phyloP scores from a whole-genome alignment of 92 coral and sea anemone genomes.

The Epizoanthus stellaris region DNA sequence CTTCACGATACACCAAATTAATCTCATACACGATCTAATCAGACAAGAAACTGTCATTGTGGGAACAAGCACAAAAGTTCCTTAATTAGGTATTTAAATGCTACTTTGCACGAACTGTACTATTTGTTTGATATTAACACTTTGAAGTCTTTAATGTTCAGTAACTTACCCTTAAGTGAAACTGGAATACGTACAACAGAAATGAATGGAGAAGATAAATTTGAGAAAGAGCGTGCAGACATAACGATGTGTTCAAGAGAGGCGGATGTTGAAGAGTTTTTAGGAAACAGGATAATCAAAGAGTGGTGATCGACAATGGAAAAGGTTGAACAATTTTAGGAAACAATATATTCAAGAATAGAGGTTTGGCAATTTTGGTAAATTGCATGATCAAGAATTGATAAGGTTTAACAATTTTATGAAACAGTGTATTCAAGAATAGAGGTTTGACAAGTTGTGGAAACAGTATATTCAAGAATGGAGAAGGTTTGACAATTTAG shows the following conservation, averaged over 20 bases:
- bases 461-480: background rate
- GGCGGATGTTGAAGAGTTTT: background rate
- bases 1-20: too few relatives aligned
- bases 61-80: too few relatives aligned
- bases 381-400: background rate
- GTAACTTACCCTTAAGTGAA: slow-evolving; percentile 4
- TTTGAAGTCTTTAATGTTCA: background rate
- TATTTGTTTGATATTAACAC: background rate
- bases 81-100: too few relatives aligned
- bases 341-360: background rate
- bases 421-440: background rate
- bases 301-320: background rate
- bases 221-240: background rate
- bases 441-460: background rate
- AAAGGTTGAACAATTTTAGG: background rate
- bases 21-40: too few relatives aligned
- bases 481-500: background rate
- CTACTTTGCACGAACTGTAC: too few relatives aligned
- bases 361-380: background rate
- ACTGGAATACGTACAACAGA: background rate
- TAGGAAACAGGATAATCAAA: background rate
- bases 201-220: background rate
- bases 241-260: background rate
- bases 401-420: background rate
- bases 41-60: too few relatives aligned